phyloP scores from a whole-genome alignment of 2,888 invertebrate genomes.

The Ichneumoninae sp. region DNA sequence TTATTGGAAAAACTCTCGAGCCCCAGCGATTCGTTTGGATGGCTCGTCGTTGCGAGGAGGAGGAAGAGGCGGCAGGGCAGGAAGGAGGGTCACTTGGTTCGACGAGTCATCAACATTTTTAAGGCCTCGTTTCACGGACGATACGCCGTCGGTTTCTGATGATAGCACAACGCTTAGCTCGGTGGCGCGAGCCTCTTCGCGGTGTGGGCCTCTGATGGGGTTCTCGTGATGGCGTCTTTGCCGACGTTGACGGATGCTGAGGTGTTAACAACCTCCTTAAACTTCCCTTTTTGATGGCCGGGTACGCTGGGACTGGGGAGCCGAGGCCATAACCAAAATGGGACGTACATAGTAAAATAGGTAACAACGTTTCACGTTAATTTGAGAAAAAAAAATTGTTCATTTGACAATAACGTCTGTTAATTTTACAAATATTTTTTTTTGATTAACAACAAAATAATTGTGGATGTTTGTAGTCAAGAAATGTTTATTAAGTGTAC shows the following conservation, averaged over 20 bases:
- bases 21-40: background rate
- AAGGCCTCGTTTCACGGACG: background rate
- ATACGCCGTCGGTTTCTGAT: conserved; percentile 18
- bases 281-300: conserved; percentile 30
- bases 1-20: background rate
- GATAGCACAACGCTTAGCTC: conserved; percentile 37
- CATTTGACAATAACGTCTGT: too few relatives aligned
- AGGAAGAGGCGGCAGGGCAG: conserved; percentile 1
- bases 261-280: conserved; percentile 71
- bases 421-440: too few relatives aligned
- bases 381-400: too few relatives aligned
- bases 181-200: conserved; percentile 8
- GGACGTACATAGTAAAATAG: conserved; percentile 46
- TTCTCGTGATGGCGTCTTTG: conserved; percentile 67
- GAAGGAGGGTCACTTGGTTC: conserved; percentile 3
- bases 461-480: too few relatives aligned
- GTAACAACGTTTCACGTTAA: too few relatives aligned
- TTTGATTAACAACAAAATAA: too few relatives aligned
- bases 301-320: conserved; percentile 21
- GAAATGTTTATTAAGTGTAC: too few relatives aligned
- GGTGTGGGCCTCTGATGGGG: conserved; percentile 23
- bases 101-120: conserved; percentile 34
- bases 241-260: conserved; percentile 72
- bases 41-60: background rate
- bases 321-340: conserved; percentile 52